These are phyloP conservation scores for Agrotis clavis DNA, from an alignment of 2,888 invertebrate species.

Conservation along the genomic window DNA sequence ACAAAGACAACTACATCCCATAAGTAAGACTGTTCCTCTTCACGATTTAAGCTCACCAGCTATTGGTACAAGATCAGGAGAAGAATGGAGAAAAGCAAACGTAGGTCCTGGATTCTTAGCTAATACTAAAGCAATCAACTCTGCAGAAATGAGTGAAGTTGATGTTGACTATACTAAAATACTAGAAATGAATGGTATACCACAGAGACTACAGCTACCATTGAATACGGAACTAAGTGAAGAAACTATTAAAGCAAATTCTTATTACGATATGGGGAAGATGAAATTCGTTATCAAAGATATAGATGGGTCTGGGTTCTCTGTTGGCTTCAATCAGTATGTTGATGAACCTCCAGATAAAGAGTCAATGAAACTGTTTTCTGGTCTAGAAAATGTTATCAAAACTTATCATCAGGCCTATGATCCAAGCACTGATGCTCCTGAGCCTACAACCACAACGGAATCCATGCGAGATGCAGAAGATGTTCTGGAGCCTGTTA, in stretches of 20 bases:
- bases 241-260: slow-evolving; percentile 60
- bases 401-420: slow-evolving; percentile 79
- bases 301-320: slow-evolving; percentile 83
- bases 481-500: slow-evolving; percentile 34
- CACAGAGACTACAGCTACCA: slow-evolving; percentile 82
- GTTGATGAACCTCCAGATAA: slow-evolving; percentile 81
- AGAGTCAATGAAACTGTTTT: slow-evolving; percentile 81
- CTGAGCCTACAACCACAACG: background rate
- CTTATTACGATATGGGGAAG: slow-evolving; percentile 74
- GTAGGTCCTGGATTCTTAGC: slow-evolving; percentile 75
- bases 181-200: slow-evolving; percentile 72
- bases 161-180: slow-evolving; percentile 78
- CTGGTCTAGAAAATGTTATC: slow-evolving; percentile 80
- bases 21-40: slow-evolving; percentile 71
- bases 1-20: slow-evolving; percentile 77
- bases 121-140: slow-evolving; percentile 77
- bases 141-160: slow-evolving; percentile 79
- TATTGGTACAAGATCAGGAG: slow-evolving; percentile 69
- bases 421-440: slow-evolving; percentile 49
- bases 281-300: slow-evolving; percentile 81
- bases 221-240: slow-evolving; percentile 72
- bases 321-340: slow-evolving; percentile 85
- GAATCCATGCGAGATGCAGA: slow-evolving; percentile 43
- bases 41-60: slow-evolving; percentile 59
- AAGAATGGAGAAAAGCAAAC: slow-evolving; percentile 70